Base-by-base conservation (phyloP, 2,797 vertebrate genomes). In the Mus spretus region DNA sequence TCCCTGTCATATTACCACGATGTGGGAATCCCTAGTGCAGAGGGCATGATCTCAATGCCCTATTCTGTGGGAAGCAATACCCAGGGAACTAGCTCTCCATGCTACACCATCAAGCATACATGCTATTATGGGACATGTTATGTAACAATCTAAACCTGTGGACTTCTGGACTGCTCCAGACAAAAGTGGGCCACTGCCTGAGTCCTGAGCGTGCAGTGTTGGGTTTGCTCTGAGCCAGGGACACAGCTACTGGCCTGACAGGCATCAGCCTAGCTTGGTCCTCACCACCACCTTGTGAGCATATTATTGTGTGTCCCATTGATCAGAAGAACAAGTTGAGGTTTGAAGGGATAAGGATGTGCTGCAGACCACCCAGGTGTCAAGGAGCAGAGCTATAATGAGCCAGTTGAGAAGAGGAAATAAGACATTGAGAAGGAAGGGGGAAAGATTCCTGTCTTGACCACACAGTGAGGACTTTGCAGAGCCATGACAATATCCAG, bases 301-400 rank as follows among this genome's bases (percentile, higher is more conserved):
- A n/a, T 8, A 3, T 81, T 61, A 22, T 6, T n/a, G 9, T 12
- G 4, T n/a, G 61, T 5, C 19, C 72, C 82, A 28, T 67, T 91
- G 85, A 80, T 67, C 72, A 77, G 57, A 91, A 9, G 15, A 84
- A 47, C 47, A 88, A 88, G 50, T 50, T 84, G 78, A 84, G 40
- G 34, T 40, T 24, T 0, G 0, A 47, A 94, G 19, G 12, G 47
- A 14, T 14, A 37, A 37, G 28, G 3, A 4, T 79, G 31, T 40
- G 26, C 17, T 65, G 28, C 78, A 75, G 78, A 12, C 11, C 53
- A 22, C 13, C 61, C 50, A 7, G 40, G 19, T 4, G 37, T 7
- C 5, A 70, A 47, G 37, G 37, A 22, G 3, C 34, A 47, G 80
- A 70, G 57, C 40, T 11, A 6, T 6, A 37, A 31, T 0, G 67